Evolutionary conservation across 2,797 vertebrate species (phyloP).

Genomic region (Oreortyx pictus): DNA sequence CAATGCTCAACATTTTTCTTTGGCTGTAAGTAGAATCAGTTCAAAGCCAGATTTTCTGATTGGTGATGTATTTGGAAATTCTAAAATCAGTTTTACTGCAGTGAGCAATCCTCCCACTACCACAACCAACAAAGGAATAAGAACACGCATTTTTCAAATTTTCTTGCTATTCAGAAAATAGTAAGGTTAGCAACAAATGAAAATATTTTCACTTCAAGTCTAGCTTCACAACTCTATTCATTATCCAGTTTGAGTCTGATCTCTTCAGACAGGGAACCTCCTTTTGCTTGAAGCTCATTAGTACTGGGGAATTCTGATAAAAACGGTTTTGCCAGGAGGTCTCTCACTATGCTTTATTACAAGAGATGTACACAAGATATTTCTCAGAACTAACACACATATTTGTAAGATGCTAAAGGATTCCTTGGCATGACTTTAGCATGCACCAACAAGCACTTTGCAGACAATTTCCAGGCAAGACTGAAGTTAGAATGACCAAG

Average conservation of each 20-base stretch:
- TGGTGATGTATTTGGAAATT: not conserved
- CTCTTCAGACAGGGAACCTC: not conserved
- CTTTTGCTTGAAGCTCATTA: not conserved
- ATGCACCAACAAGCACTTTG: rapidly evolving
- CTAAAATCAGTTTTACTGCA: not conserved
- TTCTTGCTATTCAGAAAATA: not conserved
- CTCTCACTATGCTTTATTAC: not conserved
- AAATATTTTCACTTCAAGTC: not conserved
- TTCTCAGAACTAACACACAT: not conserved
- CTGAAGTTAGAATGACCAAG: not conserved
- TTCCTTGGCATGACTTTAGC: not conserved
- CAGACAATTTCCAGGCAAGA: not conserved
- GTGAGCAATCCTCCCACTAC: not conserved
- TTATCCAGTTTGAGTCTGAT: not conserved
- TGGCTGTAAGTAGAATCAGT: not conserved
- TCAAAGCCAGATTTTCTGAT: conserved; percentile 10
- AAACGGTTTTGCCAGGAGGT: rapidly evolving
- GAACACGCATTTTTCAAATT: not conserved
- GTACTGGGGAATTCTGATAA: not conserved
- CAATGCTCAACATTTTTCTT: not conserved
- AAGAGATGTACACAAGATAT: not conserved
- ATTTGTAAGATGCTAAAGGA: not conserved
- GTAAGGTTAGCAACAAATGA: not conserved
- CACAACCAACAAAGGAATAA: not conserved
- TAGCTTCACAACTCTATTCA: not conserved